These are phyloP conservation scores for Tenodera sinensis DNA, from an alignment of 2,888 invertebrate genomes.

Conservation along the genomic window DNA sequence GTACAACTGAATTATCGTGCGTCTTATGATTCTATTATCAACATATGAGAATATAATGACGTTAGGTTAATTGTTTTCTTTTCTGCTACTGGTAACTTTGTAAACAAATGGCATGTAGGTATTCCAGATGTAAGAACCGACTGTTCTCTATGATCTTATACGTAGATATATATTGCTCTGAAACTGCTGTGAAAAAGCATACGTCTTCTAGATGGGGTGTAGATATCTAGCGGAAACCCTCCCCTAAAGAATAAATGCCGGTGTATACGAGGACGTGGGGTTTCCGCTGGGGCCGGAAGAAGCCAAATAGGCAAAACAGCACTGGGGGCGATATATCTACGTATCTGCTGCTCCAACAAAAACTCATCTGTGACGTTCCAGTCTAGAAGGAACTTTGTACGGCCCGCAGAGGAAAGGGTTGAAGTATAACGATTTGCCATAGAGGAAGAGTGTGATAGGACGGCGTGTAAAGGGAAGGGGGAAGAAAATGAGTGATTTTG, in stretches of 20 bases:
- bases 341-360: slow-evolving; percentile 1
- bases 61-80: too few relatives aligned
- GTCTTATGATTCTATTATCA: too few relatives aligned
- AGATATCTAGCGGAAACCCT: neutral
- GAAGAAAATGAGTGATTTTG: slow-evolving; percentile 31
- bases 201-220: neutral
- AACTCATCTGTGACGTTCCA: slow-evolving; percentile 14
- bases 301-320: neutral
- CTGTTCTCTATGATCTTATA: too few relatives aligned
- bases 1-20: too few relatives aligned
- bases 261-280: neutral
- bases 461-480: slow-evolving; percentile 10
- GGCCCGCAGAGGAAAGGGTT: slow-evolving; percentile 37
- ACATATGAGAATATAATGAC: too few relatives aligned
- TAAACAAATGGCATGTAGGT: too few relatives aligned
- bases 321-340: neutral
- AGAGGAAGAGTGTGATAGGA: slow-evolving; percentile 40
- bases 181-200: too few relatives aligned
- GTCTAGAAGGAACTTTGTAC: slow-evolving; percentile 15
- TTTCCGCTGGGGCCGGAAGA: neutral
- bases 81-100: too few relatives aligned
- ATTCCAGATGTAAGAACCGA: too few relatives aligned
- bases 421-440: slow-evolving; percentile 40
- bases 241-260: neutral
- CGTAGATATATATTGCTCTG: too few relatives aligned